Evolutionary conservation across 2,797 vertebrate species (phyloP), one percentile per base, ranked within the genome.

Genomic region (Crenuchus spilurus): DNA sequence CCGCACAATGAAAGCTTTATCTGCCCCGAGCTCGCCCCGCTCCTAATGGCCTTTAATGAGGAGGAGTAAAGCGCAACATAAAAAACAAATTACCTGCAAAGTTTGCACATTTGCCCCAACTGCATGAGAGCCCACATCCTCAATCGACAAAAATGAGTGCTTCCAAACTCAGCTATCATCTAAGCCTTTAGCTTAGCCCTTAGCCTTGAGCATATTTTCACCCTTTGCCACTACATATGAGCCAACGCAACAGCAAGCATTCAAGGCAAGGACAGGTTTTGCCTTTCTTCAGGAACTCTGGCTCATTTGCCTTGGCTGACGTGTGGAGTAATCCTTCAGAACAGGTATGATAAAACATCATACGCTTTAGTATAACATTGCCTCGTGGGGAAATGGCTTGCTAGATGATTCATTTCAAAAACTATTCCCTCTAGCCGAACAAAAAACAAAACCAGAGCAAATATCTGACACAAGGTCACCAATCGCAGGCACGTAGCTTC

Each of bases 1-100:
- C 62, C 85, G 88, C 83, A 94, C 91, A 92, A 93, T 91, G 87
- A 90, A 82, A 86, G 85, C 90, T 90, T 92, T 93, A 91, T 92
- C 88, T 90, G 75, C 74, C 80, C 76, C 70, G 68, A 83, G 37
- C 78, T 81, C 41, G 13, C 74, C 81, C 83, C 76, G 42, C 69
- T 84, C 35, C 66, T 86, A 89, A 91, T 89, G 79, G 77, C 67
- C 84, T 86, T 86, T 89, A 91, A 92, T 88, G 84, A 90, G 87
- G 84, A 80, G 74, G 83, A 86, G 87, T 83, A 88, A 90, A 89
- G 86, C 76, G 86, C 82, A 83, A 84, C 84, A 88, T 83, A 78
- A 85, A 87, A 88, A 88, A 74, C 72, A 84, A 89, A 90, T 80
- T 79, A 87, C 81, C 84, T 81, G 52, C 41, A 80, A 80, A 83